Evolutionary conservation across 2,113 vertebrate genomes (phyloP).

Genomic region (Meles meles): DNA sequence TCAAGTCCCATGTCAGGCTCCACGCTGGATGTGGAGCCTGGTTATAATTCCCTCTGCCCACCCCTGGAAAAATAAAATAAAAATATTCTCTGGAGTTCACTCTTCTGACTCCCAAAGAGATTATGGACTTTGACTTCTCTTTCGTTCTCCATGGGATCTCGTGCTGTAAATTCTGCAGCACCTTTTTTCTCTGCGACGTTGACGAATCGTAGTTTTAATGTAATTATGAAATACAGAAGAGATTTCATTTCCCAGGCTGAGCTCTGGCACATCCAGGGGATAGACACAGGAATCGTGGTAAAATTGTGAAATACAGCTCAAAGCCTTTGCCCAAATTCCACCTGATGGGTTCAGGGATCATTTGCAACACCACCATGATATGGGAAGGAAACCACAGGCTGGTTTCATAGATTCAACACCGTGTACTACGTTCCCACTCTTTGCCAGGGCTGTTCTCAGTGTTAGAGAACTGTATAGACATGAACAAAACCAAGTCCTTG

Average conservation of each 20-base stretch:
- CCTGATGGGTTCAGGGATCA: neutral
- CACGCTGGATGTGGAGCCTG: neutral
- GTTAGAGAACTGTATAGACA: neutral
- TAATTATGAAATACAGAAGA: neutral
- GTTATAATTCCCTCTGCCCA: neutral
- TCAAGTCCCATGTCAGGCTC: too few relatives aligned
- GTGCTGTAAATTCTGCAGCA: neutral
- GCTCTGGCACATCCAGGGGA: neutral
- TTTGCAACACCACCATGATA: neutral
- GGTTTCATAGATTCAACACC: neutral
- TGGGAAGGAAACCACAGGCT: neutral
- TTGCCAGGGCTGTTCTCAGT: neutral
- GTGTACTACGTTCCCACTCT: neutral
- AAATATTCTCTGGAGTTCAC: neutral
- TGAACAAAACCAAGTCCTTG: neutral
- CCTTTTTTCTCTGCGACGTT: conserved; percentile 10
- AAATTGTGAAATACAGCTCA: neutral
- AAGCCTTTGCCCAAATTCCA: neutral
- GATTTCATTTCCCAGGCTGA: neutral
- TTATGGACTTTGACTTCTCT: neutral
- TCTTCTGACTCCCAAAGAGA: neutral
- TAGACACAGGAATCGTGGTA: neutral
- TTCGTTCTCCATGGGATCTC: neutral
- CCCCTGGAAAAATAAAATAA: neutral
- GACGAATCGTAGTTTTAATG: neutral